Evolutionary conservation across 2,797 vertebrate genomes (phyloP).

Genomic region (Chelon labrosus): DNA sequence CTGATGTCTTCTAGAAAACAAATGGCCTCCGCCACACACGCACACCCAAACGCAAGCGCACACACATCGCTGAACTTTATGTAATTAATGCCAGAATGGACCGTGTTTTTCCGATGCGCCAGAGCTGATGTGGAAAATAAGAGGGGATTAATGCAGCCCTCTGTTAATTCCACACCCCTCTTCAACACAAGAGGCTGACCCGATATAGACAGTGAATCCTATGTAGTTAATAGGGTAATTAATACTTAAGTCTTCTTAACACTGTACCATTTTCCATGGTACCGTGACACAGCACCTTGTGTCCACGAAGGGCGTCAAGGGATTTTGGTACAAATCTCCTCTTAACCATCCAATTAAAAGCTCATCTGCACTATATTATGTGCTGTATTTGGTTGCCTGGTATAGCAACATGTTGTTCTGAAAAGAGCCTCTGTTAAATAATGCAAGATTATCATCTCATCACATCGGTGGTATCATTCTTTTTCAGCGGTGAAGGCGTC

Average conservation of each 20-base stretch:
- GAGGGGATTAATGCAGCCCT: conserved; percentile 78
- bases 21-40: conserved; percentile 64
- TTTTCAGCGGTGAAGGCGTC: conserved; percentile 7
- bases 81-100: conserved; percentile 77
- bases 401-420: conserved; percentile 24
- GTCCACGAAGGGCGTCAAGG: conserved; percentile 61
- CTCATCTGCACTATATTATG: conserved; percentile 45
- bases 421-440: conserved; percentile 8
- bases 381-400: conserved; percentile 34
- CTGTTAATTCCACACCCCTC: conserved; percentile 77
- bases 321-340: conserved; percentile 75
- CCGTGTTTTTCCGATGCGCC: conserved; percentile 75
- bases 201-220: conserved; percentile 72
- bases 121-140: conserved; percentile 82
- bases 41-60: conserved; percentile 13
- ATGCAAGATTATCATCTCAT: conserved; percentile 20
- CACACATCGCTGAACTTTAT: conserved; percentile 75
- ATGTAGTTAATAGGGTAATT: conserved; percentile 80
- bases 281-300: conserved; percentile 73
- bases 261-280: conserved; percentile 65
- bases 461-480: neutral
- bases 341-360: conserved; percentile 70
- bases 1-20: conserved; percentile 78
- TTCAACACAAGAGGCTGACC: conserved; percentile 77
- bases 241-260: conserved; percentile 81